A percentile compares a stretch with the other conserved stretches of the same genome.
Evolutionary conservation across 1,140 invertebrate genomes (phyloP).

Genomic region (Lanistes nyassanus): DNA sequence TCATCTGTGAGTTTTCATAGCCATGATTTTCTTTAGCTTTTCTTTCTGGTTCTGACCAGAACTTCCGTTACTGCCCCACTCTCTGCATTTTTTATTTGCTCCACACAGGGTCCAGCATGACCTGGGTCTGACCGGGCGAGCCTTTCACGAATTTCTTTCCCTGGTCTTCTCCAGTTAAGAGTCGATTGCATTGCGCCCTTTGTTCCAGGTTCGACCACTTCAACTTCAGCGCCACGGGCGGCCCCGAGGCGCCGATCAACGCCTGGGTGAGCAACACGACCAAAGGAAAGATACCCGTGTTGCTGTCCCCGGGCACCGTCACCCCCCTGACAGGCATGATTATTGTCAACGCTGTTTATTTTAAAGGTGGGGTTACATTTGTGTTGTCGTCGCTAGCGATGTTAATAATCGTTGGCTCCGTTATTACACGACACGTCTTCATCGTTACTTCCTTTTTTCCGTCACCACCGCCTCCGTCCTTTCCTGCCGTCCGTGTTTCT

Average conservation of each 20-base stretch:
- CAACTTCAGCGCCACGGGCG: constrained; percentile 11
- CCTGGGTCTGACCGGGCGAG: no score
- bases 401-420: no score
- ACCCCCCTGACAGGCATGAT: constrained; percentile 12
- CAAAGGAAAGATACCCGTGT: constrained; percentile 13
- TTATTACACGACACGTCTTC: neutral
- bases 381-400: constrained; percentile 53
- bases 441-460: neutral
- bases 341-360: constrained; percentile 71
- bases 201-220: constrained; percentile 12
- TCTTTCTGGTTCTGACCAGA: neutral
- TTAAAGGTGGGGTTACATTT: constrained; percentile 75
- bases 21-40: neutral
- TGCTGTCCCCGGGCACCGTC: constrained; percentile 16
- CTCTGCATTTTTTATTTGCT: no score
- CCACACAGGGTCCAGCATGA: no score
- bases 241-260: constrained; percentile 27
- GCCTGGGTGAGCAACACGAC: constrained; percentile 23
- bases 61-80: no score
- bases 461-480: neutral
- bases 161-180: no score
- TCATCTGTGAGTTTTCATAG: no score
- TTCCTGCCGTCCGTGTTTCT: neutral
- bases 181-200: no score
- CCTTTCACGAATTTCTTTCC: no score